These are phyloP conservation scores for Leucophenga maculata DNA, from an alignment of 2,888 invertebrate genomes.

Conservation along the genomic window DNA sequence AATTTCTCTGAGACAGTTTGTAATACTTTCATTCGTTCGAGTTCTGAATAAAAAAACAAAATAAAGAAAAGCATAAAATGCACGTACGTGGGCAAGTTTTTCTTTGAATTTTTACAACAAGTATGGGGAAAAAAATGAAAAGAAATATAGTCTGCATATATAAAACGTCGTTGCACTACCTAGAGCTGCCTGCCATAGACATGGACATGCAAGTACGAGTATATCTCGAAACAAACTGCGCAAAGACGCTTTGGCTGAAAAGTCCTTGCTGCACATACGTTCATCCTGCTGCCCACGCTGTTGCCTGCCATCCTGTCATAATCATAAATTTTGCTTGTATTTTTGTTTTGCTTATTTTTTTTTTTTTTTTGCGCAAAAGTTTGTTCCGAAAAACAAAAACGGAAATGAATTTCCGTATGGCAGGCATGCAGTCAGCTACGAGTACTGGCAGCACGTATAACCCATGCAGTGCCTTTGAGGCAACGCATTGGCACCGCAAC, in stretches of 20 bases:
- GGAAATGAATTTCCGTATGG: conserved; percentile 61
- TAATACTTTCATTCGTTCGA: too few relatives aligned
- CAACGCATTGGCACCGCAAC: too few relatives aligned
- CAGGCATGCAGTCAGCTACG: conserved; percentile 39
- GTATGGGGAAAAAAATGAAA: too few relatives aligned
- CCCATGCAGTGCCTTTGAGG: neutral
- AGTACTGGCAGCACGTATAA: conserved; percentile 31
- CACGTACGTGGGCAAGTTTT: too few relatives aligned
- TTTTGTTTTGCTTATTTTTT: conserved; percentile 10
- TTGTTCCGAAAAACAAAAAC: conserved; percentile 37
- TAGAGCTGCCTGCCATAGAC: too few relatives aligned
- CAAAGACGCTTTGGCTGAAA: too few relatives aligned
- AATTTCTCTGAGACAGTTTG: neutral
- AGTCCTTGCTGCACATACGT: neutral
- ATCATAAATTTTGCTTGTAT: conserved; percentile 41
- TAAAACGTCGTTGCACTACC: too few relatives aligned
- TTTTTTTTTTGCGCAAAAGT: conserved; percentile 42
- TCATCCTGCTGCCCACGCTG: too few relatives aligned
- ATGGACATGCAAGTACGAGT: too few relatives aligned
- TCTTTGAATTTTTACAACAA: too few relatives aligned
- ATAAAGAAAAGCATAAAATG: neutral
- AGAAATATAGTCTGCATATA: too few relatives aligned
- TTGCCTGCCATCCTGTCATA: conserved; percentile 34
- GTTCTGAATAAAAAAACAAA: neutral
- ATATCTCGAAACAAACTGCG: too few relatives aligned